phyloP scores from a whole-genome alignment of 1,140 invertebrate species.

The Temnothorax nylanderi region DNA sequence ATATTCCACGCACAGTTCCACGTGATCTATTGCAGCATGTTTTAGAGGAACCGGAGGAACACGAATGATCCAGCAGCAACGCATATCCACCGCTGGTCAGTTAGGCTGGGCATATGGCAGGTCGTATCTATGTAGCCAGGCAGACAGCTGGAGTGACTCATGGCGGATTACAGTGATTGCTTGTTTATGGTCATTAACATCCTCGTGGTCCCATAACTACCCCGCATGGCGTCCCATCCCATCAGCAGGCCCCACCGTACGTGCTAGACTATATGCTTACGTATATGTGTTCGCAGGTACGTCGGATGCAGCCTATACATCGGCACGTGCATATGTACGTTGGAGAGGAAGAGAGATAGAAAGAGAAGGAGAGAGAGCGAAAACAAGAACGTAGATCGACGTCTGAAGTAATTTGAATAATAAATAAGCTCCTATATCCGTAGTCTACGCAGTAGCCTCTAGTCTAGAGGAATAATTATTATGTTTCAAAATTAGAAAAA shows the following conservation, averaged over 20 bases:
- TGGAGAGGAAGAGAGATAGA: neutral
- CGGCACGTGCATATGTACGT: slow-evolving; percentile 40
- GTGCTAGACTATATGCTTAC: slow-evolving; percentile 54
- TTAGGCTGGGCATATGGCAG: slow-evolving; percentile 80
- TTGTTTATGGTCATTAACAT: slow-evolving; percentile 85
- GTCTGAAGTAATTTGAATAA: slow-evolving; percentile 44
- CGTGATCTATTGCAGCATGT: neutral
- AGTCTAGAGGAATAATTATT: neutral
- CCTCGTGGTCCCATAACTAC: slow-evolving; percentile 84
- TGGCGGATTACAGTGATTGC: slow-evolving; percentile 84
- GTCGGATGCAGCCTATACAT: slow-evolving; percentile 51
- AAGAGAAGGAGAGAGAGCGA: neutral
- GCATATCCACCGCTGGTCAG: slow-evolving; percentile 74
- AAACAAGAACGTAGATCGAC: neutral
- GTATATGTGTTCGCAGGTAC: slow-evolving; percentile 46
- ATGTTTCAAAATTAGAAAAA: neutral
- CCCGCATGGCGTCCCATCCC: slow-evolving; percentile 80
- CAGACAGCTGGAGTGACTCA: slow-evolving; percentile 84
- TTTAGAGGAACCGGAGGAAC: slow-evolving; percentile 45
- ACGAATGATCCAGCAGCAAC: slow-evolving; percentile 60
- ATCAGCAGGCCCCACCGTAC: slow-evolving; percentile 73
- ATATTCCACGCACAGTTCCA: neutral
- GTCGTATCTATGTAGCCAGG: slow-evolving; percentile 80
- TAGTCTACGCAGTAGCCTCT: too few species aligned
- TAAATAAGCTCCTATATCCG: neutral